Base-by-base conservation (phyloP, 2,888 invertebrate genomes). In the Epinotia demarniana region DNA sequence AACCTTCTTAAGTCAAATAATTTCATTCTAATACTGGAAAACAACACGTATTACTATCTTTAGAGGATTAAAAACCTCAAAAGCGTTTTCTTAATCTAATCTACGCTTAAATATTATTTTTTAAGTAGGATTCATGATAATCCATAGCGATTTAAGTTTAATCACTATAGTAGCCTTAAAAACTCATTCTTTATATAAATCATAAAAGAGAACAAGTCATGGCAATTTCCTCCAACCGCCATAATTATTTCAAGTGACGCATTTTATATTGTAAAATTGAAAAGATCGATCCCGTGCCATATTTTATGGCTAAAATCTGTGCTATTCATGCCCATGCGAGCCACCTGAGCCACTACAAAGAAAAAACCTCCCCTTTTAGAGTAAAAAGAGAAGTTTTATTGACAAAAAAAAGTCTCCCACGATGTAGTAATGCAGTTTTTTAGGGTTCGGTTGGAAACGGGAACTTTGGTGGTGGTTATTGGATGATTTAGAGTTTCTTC, bases 331-430 rank as follows among this genome's bases (percentile, higher is more conserved):
- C 73, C 39, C 62, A 43, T 78, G 77, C 80, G 67, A 73, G 78
- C 84, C 91, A 92, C 91, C 91, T 92, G 92, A 91, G 83, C 77
- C 76, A 78, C 77, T 75, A 91, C 89, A 91, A 90, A 86, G 87
- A 80, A 83, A 80, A 78, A 82, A 81, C 79, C 82, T 80, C 83
- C 86, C 87, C 85, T 81, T 84, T 86, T 85, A 82, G 79, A 79
- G 81, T 83, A 82, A 85, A 87, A 88, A 87, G 84, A 79, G 80
- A 79, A 72, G 78, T 79, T 79, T 80, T 85, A 84, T 88, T 84
- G 80, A 81, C 77, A 70, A 76, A 83, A 88, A 88, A 89, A 89
- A 89, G 81, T 84, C 88, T 92, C 91, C 87, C 91, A 91, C 91
- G 92, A 87, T 83, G 83, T 79, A 66, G 85, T 80, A 83, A 81